Base-by-base conservation (phyloP, 2,888 invertebrate genomes). In the Uloborus plumipes region DNA sequence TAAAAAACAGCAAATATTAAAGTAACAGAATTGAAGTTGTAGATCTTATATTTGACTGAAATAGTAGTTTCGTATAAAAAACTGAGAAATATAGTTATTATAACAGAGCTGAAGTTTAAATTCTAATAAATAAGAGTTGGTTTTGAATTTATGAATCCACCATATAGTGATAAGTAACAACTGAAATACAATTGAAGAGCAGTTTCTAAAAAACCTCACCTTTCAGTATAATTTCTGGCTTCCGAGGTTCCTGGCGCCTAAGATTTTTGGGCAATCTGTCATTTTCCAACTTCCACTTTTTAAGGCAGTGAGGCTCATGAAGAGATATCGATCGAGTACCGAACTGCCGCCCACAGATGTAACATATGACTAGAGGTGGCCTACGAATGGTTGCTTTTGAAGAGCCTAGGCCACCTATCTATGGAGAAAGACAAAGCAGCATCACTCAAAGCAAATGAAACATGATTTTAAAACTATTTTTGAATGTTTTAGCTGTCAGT, bases 311-410 rank as follows among this genome's bases (percentile, higher is more conserved):
- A 0, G 93, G 93, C 87, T 93, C 93, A 87, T 93, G 93, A 83
- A 93, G 91, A 14, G 91, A 90, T 84, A 93, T 91, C 31, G 93
- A 93, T 62, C 92, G 91, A 3, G 92, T 91, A 2, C 93, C 93
- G 87, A 93, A 93, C 87, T 93, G 92, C 70, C 93, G 89, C 6
- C 92, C 92, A 87, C 93, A 93, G 69, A 93, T 90, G 87, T 92
- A 93, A 87, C 93, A 84, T n/a, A 78, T 59, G 6, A 79, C 62
- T 9, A 73, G 72, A 0, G 84, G 84, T 4, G 79, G 74, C 6
- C 77, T 64, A 0, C 76, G 39, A 2, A 71, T 65, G 9, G 75
- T 66, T 1, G 75, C 81, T 26, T 61, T 70, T 2, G 76, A 71
- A 14, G 81, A 76, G 2, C 71, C 71, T 0, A 76, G 61, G 7